Evolutionary conservation across 2,888 invertebrate genomes (phyloP).

Genomic region (Anoplius nigerrimus): DNA sequence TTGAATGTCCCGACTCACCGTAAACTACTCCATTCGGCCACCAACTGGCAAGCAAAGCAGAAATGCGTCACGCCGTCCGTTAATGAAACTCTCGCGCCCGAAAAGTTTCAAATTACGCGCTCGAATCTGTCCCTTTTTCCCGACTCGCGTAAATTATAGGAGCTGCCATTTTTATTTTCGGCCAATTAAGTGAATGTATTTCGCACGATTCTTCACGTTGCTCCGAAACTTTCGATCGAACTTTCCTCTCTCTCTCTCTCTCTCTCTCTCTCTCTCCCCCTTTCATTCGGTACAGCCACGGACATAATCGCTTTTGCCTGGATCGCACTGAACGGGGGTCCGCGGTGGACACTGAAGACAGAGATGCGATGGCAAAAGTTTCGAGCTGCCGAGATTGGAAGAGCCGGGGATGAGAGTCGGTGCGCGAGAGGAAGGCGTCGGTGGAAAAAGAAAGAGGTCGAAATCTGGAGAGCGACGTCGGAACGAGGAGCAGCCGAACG

Average conservation of each 20-base stretch:
- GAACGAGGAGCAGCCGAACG: conserved; percentile 22
- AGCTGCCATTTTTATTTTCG: too few relatives aligned
- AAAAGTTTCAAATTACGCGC: too few relatives aligned
- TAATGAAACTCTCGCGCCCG: conserved; percentile 27
- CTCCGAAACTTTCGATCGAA: background rate
- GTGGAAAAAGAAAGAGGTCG: conserved; percentile 8
- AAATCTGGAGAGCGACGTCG: conserved; percentile 18
- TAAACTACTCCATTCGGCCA: conserved; percentile 26
- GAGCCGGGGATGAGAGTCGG: too few relatives aligned
- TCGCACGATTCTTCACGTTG: too few relatives aligned
- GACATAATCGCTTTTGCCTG: too few relatives aligned
- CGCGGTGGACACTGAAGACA: too few relatives aligned
- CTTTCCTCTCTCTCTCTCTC: conserved; percentile 6
- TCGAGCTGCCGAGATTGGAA: too few relatives aligned
- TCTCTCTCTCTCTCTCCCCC: background rate
- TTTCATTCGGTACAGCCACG: background rate
- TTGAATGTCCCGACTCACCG: conserved; percentile 30
- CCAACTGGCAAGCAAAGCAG: conserved; percentile 10
- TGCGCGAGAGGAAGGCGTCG: background rate
- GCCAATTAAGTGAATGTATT: too few relatives aligned
- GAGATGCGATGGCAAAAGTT: too few relatives aligned
- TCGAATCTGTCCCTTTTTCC: too few relatives aligned
- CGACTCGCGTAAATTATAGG: too few relatives aligned
- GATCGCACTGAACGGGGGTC: too few relatives aligned
- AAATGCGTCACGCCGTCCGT: conserved; percentile 32